Evolutionary conservation across 2,797 vertebrate species (phyloP).

Genomic region (Clarias platycephalus): DNA sequence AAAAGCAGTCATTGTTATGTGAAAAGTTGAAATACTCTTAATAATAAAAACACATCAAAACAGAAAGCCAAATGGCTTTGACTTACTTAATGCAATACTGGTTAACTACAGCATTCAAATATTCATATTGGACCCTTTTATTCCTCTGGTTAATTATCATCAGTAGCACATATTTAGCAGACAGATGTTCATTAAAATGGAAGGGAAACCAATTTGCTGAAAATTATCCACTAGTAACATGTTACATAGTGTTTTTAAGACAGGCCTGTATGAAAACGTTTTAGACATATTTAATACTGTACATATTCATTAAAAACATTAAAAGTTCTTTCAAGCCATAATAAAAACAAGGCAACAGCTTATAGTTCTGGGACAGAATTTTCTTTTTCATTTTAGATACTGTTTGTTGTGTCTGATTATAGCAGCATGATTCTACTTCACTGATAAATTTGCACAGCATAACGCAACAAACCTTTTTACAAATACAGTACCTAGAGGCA

Average conservation of each 20-base stretch:
- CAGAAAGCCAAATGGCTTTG: neutral
- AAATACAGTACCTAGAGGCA: neutral
- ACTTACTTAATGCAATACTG: neutral
- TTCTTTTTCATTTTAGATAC: neutral
- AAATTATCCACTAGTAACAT: neutral
- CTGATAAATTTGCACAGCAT: neutral
- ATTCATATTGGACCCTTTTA: neutral
- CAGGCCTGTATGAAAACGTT: neutral
- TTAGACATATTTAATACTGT: constrained; percentile 9
- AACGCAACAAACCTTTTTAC: neutral
- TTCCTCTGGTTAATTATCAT: neutral
- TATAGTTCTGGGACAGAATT: neutral
- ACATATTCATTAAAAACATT: neutral
- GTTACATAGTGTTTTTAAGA: neutral
- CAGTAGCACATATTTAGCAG: neutral
- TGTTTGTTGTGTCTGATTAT: constrained; percentile 8
- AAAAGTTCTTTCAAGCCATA: neutral
- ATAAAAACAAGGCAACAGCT: constrained; percentile 8
- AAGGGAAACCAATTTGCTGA: neutral
- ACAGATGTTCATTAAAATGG: neutral
- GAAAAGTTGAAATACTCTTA: neutral
- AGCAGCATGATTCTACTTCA: constrained; percentile 10
- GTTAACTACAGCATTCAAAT: neutral
- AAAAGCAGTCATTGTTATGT: constrained; percentile 25
- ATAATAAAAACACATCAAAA: constrained; percentile 3